phyloP scores from a whole-genome alignment of 2,888 invertebrate species.

The Cremastinae sp. region DNA sequence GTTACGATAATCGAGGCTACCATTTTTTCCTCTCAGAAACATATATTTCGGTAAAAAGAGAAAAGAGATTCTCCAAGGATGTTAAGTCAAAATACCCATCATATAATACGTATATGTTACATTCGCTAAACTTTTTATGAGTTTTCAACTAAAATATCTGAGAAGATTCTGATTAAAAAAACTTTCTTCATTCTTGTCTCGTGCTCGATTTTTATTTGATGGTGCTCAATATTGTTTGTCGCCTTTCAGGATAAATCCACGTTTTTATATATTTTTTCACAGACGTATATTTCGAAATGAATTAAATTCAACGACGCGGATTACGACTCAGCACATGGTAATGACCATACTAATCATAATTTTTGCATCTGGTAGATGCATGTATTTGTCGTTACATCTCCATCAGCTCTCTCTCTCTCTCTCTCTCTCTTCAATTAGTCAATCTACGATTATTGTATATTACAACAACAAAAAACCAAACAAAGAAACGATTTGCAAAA shows the following conservation, averaged over 20 bases:
- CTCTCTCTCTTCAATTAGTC: no score
- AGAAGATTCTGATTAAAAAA: background rate
- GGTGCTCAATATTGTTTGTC: background rate
- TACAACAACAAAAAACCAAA: no score
- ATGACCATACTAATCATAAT: no score
- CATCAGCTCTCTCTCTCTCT: no score
- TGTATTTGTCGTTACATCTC: no score
- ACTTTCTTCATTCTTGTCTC: background rate
- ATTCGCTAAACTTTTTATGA: background rate
- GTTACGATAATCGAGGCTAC: slow-evolving; percentile 42
- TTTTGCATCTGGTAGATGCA: no score
- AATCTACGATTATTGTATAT: no score
- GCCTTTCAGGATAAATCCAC: background rate
- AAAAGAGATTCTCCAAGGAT: slow-evolving; percentile 37
- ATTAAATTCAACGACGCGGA: no score
- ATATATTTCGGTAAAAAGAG: slow-evolving; percentile 27
- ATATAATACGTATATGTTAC: background rate
- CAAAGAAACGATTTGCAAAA: no score
- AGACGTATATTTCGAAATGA: background rate
- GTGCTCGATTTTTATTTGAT: background rate
- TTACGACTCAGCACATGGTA: no score
- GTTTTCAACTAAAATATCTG: background rate
- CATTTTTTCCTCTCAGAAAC: slow-evolving; percentile 32
- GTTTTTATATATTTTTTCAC: background rate
- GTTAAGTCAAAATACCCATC: background rate